A percentile compares a stretch with the other conserved stretches of the same genome.
Evolutionary conservation across 92 coral and sea anemone genomes (phyloP).

Genomic region (Umimayanthus chanpuru): DNA sequence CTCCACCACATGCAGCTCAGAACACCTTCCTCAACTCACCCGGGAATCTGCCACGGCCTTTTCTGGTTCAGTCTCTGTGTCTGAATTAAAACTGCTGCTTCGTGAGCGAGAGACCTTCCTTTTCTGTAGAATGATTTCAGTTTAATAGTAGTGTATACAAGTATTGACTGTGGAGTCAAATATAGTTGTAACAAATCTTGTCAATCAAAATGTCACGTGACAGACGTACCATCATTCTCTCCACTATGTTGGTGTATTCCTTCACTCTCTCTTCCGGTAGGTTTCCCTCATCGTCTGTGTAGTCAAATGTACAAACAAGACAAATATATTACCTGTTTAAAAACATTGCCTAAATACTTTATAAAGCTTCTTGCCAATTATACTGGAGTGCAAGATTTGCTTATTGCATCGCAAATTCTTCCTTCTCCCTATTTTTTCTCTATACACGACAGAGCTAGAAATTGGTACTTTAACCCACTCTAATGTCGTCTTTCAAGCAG

Average conservation of each 20-base stretch:
- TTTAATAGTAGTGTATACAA: background rate
- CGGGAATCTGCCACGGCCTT: constrained; percentile 41
- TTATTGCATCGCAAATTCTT: too few relatives aligned
- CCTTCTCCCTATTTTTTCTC: too few relatives aligned
- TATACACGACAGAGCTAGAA: too few relatives aligned
- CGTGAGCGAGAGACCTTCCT: constrained; percentile 21
- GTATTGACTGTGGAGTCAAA: too few relatives aligned
- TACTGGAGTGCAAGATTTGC: too few relatives aligned
- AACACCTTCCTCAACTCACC: background rate
- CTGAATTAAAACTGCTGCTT: constrained; percentile 35
- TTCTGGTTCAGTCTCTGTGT: constrained; percentile 31
- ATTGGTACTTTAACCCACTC: too few relatives aligned
- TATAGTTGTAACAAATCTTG: background rate
- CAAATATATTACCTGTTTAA: background rate
- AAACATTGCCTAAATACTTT: background rate
- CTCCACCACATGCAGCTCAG: too few relatives aligned
- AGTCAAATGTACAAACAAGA: background rate
- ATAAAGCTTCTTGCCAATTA: too few relatives aligned
- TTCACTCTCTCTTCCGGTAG: background rate
- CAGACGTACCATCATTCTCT: constrained; percentile 38
- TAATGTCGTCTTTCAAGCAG: too few relatives aligned
- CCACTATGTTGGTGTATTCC: constrained; percentile 23
- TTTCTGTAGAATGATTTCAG: constrained; percentile 5
- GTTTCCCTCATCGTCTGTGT: constrained; percentile 32
- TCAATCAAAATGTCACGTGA: background rate